Base-by-base conservation (phyloP, 1,140 invertebrate species). In the Yoshiicerus persimilis region DNA sequence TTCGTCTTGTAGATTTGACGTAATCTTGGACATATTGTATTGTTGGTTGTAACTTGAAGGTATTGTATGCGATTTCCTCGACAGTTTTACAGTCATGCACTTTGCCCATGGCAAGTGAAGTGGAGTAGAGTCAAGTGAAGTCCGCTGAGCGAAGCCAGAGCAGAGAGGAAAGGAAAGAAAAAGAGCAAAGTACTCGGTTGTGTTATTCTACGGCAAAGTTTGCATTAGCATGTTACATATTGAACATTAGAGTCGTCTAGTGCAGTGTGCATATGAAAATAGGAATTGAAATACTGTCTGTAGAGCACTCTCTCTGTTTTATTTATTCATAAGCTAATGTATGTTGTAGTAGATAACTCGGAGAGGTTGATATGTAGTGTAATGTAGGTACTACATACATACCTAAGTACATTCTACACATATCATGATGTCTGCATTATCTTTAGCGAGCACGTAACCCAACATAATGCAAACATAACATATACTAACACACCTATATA, bases 271-370 rank as follows among this genome's bases (percentile, higher is more conserved):
- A 4, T 56, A 56, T 56, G 47, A n/a, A 56, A 56, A 16, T n/a
- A 56, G 20, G 47, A 6, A 20, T 56, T 56, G 47, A n/a, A 56
- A 56, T 56, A 56, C 16, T 56, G 47, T n/a, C 75, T 34, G 34
- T 80, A 38, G 32, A 80, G 75, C 34, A 80, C 30, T 80, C 75
- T 80, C 13, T 80, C 20, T 34, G 13, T n/a, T 80, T 80, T 80
- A 80, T 38, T 80, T 80, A 80, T 80, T 80, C 75, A 80, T 32
- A 80, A 80, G 34, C 75, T 80, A 80, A 80, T 80, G 75, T 80
- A 80, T 80, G 75, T 80, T 80, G 27, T 75, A 30, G 6, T 16
- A 32, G 23, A 32, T 6, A 30, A 32, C 16, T 8, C 32, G 30
- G 62, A 64, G 66, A 70, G 30, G 66, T 70, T 70, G 25, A 30